phyloP scores from a whole-genome alignment of 1,140 invertebrate species.

The Hyles euphorbiae region DNA sequence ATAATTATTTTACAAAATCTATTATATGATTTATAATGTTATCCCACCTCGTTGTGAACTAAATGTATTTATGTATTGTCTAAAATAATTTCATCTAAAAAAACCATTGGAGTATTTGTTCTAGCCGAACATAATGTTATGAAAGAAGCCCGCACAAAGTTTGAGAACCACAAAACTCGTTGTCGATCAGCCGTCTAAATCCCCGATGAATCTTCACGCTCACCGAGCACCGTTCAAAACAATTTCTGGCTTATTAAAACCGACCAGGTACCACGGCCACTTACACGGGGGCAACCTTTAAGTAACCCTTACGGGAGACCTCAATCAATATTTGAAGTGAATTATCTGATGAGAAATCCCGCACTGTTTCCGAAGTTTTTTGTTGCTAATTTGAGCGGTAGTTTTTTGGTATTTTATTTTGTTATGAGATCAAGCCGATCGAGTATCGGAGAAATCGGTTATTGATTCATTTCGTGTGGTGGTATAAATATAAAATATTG shows the following conservation, averaged over 20 bases:
- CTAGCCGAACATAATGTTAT: too few species aligned
- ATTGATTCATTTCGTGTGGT: too few species aligned
- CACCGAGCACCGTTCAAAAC: conserved; percentile 61
- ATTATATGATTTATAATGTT: too few species aligned
- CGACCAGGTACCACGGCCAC: conserved; percentile 31
- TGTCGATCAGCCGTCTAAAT: conserved; percentile 50
- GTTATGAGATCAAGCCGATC: too few species aligned
- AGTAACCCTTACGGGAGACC: conserved; percentile 33
- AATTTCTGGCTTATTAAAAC: conserved; percentile 69
- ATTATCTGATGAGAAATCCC: conserved; percentile 6
- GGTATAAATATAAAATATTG: too few species aligned
- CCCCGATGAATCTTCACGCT: conserved; percentile 66
- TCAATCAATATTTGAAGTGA: conserved; percentile 41
- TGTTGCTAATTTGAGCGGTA: conserved; percentile 14
- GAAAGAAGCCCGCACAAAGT: conserved; percentile 16
- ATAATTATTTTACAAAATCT: background rate
- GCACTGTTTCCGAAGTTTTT: background rate
- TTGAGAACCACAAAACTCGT: conserved; percentile 46
- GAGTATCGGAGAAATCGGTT: too few species aligned
- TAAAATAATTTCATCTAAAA: too few species aligned
- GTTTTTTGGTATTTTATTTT: background rate
- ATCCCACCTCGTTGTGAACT: too few species aligned
- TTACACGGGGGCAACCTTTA: conserved; percentile 11
- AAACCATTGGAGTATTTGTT: too few species aligned
- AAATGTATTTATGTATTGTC: too few species aligned